phyloP scores from a whole-genome alignment of 2,888 invertebrate genomes.

The Molorchus minor region DNA sequence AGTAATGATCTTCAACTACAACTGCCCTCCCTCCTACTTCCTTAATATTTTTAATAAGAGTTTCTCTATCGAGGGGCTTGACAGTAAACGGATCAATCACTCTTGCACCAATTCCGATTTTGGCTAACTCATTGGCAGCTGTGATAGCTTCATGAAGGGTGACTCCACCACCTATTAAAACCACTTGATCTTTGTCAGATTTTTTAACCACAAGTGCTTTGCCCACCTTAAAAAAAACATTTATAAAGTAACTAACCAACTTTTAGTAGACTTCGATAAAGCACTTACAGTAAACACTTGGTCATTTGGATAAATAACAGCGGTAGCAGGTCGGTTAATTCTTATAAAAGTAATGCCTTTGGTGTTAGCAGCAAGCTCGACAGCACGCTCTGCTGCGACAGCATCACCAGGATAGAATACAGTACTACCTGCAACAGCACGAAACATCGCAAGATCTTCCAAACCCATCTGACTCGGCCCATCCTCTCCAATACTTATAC shows the following conservation, averaged over 20 bases:
- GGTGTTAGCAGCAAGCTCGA: slow-evolving; percentile 95
- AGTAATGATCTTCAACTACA: slow-evolving; percentile 98
- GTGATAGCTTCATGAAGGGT: slow-evolving; percentile 90
- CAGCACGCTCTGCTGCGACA: slow-evolving; percentile 92
- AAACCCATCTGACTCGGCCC: slow-evolving; percentile 99
- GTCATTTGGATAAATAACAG: slow-evolving; percentile 85
- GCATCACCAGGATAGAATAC: slow-evolving; percentile 90
- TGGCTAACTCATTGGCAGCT: slow-evolving; percentile 80
- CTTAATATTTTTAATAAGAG: slow-evolving; percentile 79
- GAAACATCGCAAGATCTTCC: slow-evolving; percentile 97
- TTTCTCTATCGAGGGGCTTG: slow-evolving; percentile 89
- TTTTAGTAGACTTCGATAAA: not conserved
- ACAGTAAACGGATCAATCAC: slow-evolving; percentile 96
- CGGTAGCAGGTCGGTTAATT: slow-evolving; percentile 91
- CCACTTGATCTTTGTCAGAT: slow-evolving; percentile 78
- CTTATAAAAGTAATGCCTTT: slow-evolving; percentile 93
- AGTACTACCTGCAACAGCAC: slow-evolving; percentile 84
- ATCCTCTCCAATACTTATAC: slow-evolving; percentile 98
- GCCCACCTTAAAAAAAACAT: slow-evolving; percentile 67
- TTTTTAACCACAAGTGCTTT: slow-evolving; percentile 82
- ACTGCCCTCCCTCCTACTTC: slow-evolving; percentile 84
- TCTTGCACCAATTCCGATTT: slow-evolving; percentile 77
- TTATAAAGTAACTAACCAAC: slow-evolving; percentile 11
- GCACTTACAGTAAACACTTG: slow-evolving; percentile 75
- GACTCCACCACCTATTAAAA: slow-evolving; percentile 92